Evolutionary conservation across 1,140 invertebrate genomes (phyloP).

Genomic region (Saxidomus purpurata): DNA sequence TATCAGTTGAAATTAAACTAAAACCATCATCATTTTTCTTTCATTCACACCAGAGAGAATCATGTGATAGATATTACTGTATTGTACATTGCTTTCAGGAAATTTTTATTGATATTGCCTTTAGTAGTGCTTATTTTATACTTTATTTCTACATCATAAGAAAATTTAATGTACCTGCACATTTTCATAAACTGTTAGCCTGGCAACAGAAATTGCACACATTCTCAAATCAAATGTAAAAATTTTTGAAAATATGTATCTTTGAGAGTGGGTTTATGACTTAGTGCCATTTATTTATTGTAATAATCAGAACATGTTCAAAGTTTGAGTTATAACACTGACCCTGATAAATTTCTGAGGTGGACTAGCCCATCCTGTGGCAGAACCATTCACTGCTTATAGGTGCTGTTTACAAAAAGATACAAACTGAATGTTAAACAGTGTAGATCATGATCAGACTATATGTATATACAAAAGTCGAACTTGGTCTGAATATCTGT

Average conservation of each 20-base stretch:
- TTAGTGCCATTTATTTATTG: background rate
- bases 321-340: too few species aligned
- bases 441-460: too few species aligned
- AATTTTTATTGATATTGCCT: constrained; percentile 10
- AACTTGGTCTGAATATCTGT: too few species aligned
- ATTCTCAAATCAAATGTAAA: background rate
- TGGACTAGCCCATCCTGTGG: too few species aligned
- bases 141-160: background rate
- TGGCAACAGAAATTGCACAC: background rate
- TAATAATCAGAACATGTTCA: too few species aligned
- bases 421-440: too few species aligned
- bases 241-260: background rate
- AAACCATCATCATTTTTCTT: background rate
- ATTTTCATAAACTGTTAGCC: background rate
- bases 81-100: constrained; percentile 10
- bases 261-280: background rate
- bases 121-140: constrained; percentile 14
- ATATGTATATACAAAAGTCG: too few species aligned
- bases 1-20: too few species aligned
- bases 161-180: too few species aligned
- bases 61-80: background rate
- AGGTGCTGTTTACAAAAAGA: too few species aligned
- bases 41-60: background rate
- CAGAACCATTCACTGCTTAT: too few species aligned
- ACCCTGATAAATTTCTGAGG: too few species aligned